Conservation (phyloP, 1,140 invertebrate genomes). For the Colletes gigas region DNA sequence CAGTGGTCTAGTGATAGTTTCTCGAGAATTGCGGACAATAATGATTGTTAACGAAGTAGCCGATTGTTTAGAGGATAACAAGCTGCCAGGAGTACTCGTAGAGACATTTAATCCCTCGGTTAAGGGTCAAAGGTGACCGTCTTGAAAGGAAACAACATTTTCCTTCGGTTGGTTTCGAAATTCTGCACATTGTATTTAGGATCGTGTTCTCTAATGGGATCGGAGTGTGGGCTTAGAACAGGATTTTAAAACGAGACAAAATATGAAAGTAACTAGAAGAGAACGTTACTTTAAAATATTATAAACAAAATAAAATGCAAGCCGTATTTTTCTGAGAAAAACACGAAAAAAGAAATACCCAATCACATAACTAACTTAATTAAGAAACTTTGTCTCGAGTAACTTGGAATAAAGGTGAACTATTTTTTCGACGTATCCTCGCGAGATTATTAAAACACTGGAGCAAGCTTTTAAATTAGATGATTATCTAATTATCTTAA, state of each 20-base stretch:
- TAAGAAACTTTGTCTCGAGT: not conserved
- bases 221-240: not conserved
- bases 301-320: no score
- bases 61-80: not conserved
- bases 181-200: not conserved
- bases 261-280: no score
- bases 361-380: not conserved
- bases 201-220: not conserved
- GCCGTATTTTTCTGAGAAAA: not conserved
- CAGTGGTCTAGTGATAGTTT: slow-evolving; percentile 1
- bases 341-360: not conserved
- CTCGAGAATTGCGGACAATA: not conserved
- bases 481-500: not conserved
- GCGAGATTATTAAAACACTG: not conserved
- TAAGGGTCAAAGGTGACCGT: not conserved
- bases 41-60: slow-evolving; percentile 20
- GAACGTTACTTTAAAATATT: no score
- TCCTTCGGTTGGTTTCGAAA: not conserved
- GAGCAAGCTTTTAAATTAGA: slow-evolving; percentile 7
- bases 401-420: not conserved
- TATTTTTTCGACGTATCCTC: not conserved
- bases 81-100: not conserved
- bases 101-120: not conserved
- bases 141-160: not conserved
- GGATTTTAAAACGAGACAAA: no score